Percentiles rank a stretch among this genome's conserved stretches.
Conservation (phyloP, 2,113 vertebrate species). For the Scalopus aquaticus region DNA sequence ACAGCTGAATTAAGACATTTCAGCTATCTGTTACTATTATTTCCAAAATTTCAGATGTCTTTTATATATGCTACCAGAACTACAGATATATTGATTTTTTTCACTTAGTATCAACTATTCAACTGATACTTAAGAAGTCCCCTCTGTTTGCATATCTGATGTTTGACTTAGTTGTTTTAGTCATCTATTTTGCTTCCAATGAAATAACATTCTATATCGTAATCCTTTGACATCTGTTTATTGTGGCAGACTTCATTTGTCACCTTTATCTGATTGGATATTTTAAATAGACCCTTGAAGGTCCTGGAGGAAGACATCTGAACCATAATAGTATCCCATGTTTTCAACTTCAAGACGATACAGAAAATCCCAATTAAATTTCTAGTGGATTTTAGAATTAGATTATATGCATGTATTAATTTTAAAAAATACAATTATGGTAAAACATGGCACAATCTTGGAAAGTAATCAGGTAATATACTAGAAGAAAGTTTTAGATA, state of each 20-base stretch:
- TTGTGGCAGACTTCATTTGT: neutral
- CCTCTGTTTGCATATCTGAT: neutral
- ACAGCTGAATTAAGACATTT: neutral
- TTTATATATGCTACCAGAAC: neutral
- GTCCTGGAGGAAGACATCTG: neutral
- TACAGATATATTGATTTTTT: neutral
- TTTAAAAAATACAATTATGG: neutral
- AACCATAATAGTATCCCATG: neutral
- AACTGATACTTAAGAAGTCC: neutral
- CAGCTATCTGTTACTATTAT: neutral
- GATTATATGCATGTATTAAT: neutral
- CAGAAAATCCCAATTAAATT: constrained; percentile 21
- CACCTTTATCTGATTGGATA: neutral
- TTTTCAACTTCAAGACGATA: constrained; percentile 32
- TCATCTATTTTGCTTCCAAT: neutral
- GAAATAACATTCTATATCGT: neutral
- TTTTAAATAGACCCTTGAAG: neutral
- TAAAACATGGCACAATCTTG: neutral
- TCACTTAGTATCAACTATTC: neutral
- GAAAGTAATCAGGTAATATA: neutral
- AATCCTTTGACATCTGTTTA: neutral
- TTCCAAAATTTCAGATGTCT: neutral
- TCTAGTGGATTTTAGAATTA: neutral
- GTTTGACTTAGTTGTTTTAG: constrained; percentile 23
- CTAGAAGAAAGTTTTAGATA: neutral